These are phyloP conservation scores for Sycobia sp. DNA, from an alignment of 1,140 invertebrate species.

Conservation along the genomic window DNA sequence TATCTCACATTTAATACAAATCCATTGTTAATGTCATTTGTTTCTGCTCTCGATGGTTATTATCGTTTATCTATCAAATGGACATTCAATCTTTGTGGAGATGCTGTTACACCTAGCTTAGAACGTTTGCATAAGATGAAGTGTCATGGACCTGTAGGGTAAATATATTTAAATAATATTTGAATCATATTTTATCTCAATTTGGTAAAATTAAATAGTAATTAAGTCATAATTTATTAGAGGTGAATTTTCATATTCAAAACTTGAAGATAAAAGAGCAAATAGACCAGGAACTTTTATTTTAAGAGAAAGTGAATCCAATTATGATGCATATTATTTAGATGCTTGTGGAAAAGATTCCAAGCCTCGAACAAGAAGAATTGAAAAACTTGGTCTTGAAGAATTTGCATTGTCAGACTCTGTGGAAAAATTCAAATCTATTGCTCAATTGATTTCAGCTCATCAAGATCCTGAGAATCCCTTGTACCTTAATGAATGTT, in stretches of 20 bases:
- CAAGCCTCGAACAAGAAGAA: slow-evolving; percentile 74
- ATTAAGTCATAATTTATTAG: slow-evolving; percentile 60
- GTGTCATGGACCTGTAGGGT: slow-evolving; percentile 89
- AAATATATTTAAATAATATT: slow-evolving; percentile 40
- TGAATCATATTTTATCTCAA: slow-evolving; percentile 10
- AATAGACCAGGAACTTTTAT: slow-evolving; percentile 80
- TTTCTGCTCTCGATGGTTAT: slow-evolving; percentile 85
- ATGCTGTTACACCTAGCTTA: slow-evolving; percentile 78
- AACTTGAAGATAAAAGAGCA: slow-evolving; percentile 77
- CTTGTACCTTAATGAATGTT: slow-evolving; percentile 73
- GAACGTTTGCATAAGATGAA: slow-evolving; percentile 73
- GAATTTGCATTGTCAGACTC: slow-evolving; percentile 62
- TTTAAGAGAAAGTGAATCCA: slow-evolving; percentile 77
- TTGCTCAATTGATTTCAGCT: slow-evolving; percentile 67
- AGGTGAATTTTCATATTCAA: slow-evolving; percentile 80
- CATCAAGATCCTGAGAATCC: slow-evolving; percentile 66
- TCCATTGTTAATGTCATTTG: slow-evolving; percentile 74
- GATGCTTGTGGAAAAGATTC: slow-evolving; percentile 78
- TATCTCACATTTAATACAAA: slow-evolving; percentile 73
- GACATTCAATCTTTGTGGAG: slow-evolving; percentile 86
- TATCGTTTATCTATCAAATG: slow-evolving; percentile 86
- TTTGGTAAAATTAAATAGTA: too few species aligned
- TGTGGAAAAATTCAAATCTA: slow-evolving; percentile 64
- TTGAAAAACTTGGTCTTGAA: slow-evolving; percentile 62
- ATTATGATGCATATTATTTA: slow-evolving; percentile 78